Conservation (phyloP, 1,140 invertebrate genomes). For the Scaptomyza pallida region DNA sequence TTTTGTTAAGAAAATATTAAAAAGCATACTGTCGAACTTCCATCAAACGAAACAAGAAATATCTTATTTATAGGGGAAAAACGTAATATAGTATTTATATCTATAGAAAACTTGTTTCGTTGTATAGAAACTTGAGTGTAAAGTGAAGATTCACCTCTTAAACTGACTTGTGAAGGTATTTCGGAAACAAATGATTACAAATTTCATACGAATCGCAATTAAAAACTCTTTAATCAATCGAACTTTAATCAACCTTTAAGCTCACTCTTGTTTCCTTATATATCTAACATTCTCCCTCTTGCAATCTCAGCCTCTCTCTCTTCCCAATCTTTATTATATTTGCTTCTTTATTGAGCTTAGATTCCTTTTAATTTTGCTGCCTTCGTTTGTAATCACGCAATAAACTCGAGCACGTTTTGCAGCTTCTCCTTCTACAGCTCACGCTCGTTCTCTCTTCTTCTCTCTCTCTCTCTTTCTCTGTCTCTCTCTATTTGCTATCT, state of each 20-base stretch:
- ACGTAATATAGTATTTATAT: too few relatives aligned
- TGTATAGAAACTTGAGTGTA: too few relatives aligned
- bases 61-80: too few relatives aligned
- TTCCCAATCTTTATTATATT: slow-evolving; percentile 16
- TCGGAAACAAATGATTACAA: too few relatives aligned
- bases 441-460: neutral
- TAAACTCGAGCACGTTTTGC: slow-evolving; percentile 21
- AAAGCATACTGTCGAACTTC: too few relatives aligned
- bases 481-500: slow-evolving; percentile 53
- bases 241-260: neutral
- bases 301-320: neutral
- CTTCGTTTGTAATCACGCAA: slow-evolving; percentile 60
- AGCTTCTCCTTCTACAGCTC: slow-evolving; percentile 5
- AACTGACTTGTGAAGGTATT: too few relatives aligned
- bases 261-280: neutral
- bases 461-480: neutral
- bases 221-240: too few relatives aligned
- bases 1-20: too few relatives aligned
- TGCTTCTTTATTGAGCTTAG: neutral
- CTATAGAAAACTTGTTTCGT: too few relatives aligned
- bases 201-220: too few relatives aligned
- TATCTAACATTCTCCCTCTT: neutral
- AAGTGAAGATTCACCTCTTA: too few relatives aligned
- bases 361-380: slow-evolving; percentile 25
- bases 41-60: too few relatives aligned